Base-by-base conservation (phyloP, 2,888 invertebrate species). In the Siphonodentalium dalli region DNA sequence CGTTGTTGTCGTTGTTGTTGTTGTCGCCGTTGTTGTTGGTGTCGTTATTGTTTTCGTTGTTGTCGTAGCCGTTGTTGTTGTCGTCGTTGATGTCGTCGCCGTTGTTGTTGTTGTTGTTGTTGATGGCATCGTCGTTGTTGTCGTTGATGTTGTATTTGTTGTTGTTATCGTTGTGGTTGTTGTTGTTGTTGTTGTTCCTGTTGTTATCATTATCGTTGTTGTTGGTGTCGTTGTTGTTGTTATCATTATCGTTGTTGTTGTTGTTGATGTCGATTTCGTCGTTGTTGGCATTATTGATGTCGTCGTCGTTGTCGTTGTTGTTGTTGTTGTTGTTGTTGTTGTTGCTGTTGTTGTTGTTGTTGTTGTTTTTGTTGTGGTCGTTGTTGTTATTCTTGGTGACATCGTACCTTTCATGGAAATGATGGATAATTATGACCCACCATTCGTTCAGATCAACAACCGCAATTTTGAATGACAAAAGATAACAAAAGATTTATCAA, bases 221-320 rank as follows among this genome's bases (percentile, higher is more conserved):
- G 27, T 9, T 44, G 37, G 33, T 21, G 43, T 28, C 33, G 37
- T 27, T 28, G 41, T 43, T n/a, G 29, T 41, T 40, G 37, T 46
- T 24, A 41, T 28, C 41, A 15, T 23, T 13, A 33, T 37, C 35
- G 28, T 40, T 44, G 28, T 39, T 37, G 31, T 45, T 15, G 46
- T 52, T 31, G 41, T 11, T 7, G 47, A 28, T 47, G 47, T 11
- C 8, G 9, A 0, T 29, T 28, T 33, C 20, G 46, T 31, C 34
- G 39, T 18, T n/a, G 35, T 15, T 27, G 54, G 18, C 9, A 13
- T 38, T 18, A 21, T 38, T 21, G 21, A n/a, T 21, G 18, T 38
- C 21, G 21, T 18, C 6, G 18, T 4, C 11, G 39, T n/a, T 13
- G 21, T 38, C 15, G 18, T 38, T 6, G 39, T 38, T n/a, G 15